Evolutionary conservation across 2,888 invertebrate genomes (phyloP).

Genomic region (Augiades crinisus): DNA sequence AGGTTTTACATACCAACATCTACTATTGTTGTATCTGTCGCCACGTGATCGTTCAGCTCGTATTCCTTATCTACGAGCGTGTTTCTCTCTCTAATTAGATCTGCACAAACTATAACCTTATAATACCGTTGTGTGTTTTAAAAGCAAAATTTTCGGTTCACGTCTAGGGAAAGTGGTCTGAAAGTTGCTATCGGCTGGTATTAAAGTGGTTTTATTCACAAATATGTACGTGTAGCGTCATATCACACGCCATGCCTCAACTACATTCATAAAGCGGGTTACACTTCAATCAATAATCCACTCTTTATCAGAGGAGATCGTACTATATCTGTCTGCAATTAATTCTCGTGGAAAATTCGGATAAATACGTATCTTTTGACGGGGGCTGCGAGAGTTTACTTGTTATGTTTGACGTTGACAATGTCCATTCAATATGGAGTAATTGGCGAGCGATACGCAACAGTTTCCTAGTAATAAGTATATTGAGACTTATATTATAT

Average conservation of each 20-base stretch:
- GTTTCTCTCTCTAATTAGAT: slow-evolving; percentile 1
- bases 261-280: slow-evolving; percentile 18
- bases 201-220: background rate
- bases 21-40: slow-evolving; percentile 2
- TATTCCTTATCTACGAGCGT: slow-evolving; percentile 4
- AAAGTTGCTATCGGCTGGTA: background rate
- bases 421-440: slow-evolving; percentile 9
- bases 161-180: too few species aligned
- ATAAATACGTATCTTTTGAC: background rate
- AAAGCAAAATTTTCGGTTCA: too few species aligned
- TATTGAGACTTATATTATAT: background rate
- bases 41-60: slow-evolving; percentile 2
- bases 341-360: slow-evolving; percentile 3
- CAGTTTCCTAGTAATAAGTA: background rate
- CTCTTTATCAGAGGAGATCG: slow-evolving; percentile 7
- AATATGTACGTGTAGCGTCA: background rate
- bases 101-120: background rate
- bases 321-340: background rate
- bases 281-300: slow-evolving; percentile 21
- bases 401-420: background rate
- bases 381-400: background rate
- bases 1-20: slow-evolving; percentile 16
- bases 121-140: background rate
- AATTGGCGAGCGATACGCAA: background rate
- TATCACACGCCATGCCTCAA: slow-evolving; percentile 16